Evolutionary conservation across 1,140 invertebrate species (phyloP).

Genomic region (Papilio dardanus): DNA sequence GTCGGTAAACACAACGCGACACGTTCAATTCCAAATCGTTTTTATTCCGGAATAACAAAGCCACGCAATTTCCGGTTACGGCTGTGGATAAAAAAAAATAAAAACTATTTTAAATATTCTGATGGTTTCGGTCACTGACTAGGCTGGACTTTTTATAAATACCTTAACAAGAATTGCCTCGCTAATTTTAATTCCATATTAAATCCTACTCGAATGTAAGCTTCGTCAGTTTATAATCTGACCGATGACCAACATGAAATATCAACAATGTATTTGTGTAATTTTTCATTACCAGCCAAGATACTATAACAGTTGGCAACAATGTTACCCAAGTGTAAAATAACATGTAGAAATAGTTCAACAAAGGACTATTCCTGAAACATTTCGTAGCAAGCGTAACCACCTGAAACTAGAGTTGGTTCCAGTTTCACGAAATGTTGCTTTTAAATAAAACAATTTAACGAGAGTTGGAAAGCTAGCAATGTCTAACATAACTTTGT

Average conservation of each 20-base stretch:
- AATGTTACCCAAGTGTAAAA: background rate
- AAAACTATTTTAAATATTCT: conserved; percentile 21
- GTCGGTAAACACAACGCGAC: conserved; percentile 28
- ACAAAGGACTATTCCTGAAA: background rate
- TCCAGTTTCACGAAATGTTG: background rate
- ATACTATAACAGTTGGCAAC: background rate
- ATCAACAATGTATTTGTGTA: background rate
- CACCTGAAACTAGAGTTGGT: background rate
- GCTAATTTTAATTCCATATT: background rate
- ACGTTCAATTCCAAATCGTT: conserved; percentile 28
- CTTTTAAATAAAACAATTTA: conserved; percentile 7
- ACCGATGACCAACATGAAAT: background rate
- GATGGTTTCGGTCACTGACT: conserved; percentile 11
- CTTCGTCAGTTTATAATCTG: background rate
- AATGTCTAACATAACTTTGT: background rate
- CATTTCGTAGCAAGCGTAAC: background rate
- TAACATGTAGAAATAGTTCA: background rate
- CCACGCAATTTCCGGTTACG: conserved; percentile 34
- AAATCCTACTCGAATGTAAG: background rate
- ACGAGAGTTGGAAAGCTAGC: background rate
- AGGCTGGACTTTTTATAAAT: background rate
- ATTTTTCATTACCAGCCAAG: background rate
- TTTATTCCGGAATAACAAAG: conserved; percentile 30
- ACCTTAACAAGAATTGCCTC: background rate
- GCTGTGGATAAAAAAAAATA: conserved; percentile 17